phyloP scores from a whole-genome alignment of 30 jellyfish, hydroid and myxozoan genomes.

The Aurelia aurita region DNA sequence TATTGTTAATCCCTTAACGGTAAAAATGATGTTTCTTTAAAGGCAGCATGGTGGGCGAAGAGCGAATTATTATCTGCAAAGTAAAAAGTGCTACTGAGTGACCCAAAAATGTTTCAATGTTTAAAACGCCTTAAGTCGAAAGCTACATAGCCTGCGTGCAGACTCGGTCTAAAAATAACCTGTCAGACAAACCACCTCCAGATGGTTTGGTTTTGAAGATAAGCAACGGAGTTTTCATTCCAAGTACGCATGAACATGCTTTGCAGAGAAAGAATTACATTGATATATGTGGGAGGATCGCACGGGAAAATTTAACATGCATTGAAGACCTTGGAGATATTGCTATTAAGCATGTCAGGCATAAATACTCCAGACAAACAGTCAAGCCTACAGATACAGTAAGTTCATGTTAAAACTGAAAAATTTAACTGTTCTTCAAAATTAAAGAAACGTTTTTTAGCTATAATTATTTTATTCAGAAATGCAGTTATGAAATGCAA shows the following conservation, averaged over 20 bases:
- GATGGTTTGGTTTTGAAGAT: background rate
- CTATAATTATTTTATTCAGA: too few relatives aligned
- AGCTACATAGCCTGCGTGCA: background rate
- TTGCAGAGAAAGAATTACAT: too few relatives aligned
- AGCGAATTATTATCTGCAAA: too few relatives aligned
- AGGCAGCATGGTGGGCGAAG: background rate
- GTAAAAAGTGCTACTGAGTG: background rate
- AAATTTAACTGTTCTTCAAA: too few relatives aligned
- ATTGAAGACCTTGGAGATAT: background rate
- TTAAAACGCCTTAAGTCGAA: background rate
- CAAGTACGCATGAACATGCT: background rate
- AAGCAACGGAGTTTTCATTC: background rate
- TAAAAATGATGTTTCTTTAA: background rate
- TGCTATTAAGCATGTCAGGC: too few relatives aligned
- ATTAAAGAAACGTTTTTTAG: too few relatives aligned
- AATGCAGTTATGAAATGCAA: too few relatives aligned
- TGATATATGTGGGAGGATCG: background rate
- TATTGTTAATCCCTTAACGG: background rate
- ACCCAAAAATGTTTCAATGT: background rate
- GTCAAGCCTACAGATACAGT: too few relatives aligned
- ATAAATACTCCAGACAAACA: too few relatives aligned
- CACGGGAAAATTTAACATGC: background rate
- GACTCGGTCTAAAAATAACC: background rate
- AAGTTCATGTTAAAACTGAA: too few relatives aligned
- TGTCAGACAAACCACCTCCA: too few relatives aligned